A percentile compares a stretch with the other conserved stretches of the same genome.
phyloP scores from a whole-genome alignment of 2,888 invertebrate species.

The Peribatodes rhomboidaria region DNA sequence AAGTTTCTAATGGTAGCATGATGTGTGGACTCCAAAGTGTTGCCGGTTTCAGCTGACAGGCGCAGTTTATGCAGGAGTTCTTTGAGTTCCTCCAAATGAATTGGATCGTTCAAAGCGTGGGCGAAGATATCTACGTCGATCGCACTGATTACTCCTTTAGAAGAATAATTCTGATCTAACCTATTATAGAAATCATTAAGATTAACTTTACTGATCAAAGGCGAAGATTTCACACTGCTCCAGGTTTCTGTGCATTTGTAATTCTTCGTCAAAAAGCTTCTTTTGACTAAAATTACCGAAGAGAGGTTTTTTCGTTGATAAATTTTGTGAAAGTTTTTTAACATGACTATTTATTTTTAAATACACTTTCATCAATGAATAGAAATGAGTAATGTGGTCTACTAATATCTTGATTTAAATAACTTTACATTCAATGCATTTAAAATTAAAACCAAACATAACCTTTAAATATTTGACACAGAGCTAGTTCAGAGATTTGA shows the following conservation, averaged over 20 bases:
- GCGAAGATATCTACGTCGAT: constrained; percentile 94
- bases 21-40: constrained; percentile 92
- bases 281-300: constrained; percentile 49
- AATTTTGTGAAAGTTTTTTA: constrained; percentile 55
- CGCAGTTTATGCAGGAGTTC: constrained; percentile 91
- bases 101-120: constrained; percentile 87
- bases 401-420: too few relatives aligned
- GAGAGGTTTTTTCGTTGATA: constrained; percentile 46
- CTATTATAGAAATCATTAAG: constrained; percentile 89
- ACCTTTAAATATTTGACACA: too few relatives aligned
- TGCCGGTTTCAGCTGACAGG: constrained; percentile 89
- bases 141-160: constrained; percentile 88
- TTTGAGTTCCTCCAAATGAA: constrained; percentile 90
- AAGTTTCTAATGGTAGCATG: constrained; percentile 92
- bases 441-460: too few relatives aligned
- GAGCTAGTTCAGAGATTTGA: too few relatives aligned
- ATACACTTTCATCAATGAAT: background rate
- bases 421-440: too few relatives aligned
- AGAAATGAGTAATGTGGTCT: background rate
- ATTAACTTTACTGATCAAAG: constrained; percentile 88
- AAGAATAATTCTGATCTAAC: constrained; percentile 89
- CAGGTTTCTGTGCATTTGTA: constrained; percentile 91
- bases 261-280: constrained; percentile 89
- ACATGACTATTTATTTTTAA: constrained; percentile 48
- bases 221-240: constrained; percentile 88